phyloP scores from a whole-genome alignment of 2,888 invertebrate species.

The Hypsopygia costalis region DNA sequence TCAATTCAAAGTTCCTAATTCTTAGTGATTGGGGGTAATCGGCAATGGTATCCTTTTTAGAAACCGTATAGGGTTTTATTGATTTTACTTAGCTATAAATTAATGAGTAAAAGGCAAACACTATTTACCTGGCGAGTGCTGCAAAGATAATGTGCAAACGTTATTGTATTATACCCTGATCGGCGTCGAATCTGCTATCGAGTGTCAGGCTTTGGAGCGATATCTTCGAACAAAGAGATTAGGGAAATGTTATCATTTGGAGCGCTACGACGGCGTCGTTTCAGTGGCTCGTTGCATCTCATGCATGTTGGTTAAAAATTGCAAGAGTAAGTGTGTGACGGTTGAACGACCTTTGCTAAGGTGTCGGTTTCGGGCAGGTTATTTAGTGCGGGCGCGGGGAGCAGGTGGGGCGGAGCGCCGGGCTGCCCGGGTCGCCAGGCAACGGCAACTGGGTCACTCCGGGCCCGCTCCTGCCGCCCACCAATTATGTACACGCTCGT shows the following conservation, averaged over 20 bases:
- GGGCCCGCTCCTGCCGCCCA: conserved; percentile 66
- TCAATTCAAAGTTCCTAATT: conserved; percentile 3
- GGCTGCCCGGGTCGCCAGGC: conserved; percentile 67
- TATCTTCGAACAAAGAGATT: conserved; percentile 1
- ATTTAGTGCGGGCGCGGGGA: conserved; percentile 60
- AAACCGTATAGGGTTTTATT: no score
- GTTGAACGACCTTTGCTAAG: conserved; percentile 80
- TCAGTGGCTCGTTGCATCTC: conserved; percentile 1
- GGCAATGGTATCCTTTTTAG: neutral
- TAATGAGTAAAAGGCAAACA: no score
- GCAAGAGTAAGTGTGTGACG: conserved; percentile 54
- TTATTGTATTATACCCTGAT: no score
- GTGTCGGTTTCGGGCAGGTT: conserved; percentile 79
- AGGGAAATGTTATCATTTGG: conserved; percentile 1
- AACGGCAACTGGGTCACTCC: conserved; percentile 79
- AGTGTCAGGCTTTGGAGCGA: neutral
- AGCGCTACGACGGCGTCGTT: neutral
- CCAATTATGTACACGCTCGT: conserved; percentile 81
- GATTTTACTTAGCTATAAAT: no score
- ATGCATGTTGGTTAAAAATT: conserved; percentile 38
- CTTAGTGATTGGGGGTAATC: neutral
- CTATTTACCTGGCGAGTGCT: no score
- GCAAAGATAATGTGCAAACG: no score
- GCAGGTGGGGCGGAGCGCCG: conserved; percentile 30
- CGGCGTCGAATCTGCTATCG: no score